Evolutionary conservation across 53 echinoderm and acorn worm genomes (phyloP).

Genomic region (Hippasteria phrygiana): DNA sequence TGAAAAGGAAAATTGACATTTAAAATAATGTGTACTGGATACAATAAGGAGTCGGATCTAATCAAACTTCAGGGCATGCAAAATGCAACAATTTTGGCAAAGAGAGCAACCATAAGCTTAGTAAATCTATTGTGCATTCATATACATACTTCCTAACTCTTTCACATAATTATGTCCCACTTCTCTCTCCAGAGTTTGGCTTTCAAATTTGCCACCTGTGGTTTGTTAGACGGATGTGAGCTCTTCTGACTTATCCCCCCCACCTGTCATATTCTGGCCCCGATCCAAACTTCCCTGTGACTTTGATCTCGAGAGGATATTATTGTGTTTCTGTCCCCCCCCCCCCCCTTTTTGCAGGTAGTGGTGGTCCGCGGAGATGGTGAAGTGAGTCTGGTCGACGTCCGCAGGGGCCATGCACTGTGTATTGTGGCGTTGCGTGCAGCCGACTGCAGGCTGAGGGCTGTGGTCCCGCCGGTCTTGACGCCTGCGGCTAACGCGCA

Average conservation of each 20-base stretch:
- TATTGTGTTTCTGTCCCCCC: not conserved
- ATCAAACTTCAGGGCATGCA: too few species aligned
- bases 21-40: too few species aligned
- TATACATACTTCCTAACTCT: constrained; percentile 37
- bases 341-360: constrained; percentile 51
- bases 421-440: constrained; percentile 78
- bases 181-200: not conserved
- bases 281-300: constrained; percentile 4
- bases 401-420: constrained; percentile 75
- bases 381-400: constrained; percentile 81
- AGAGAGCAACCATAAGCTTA: too few species aligned
- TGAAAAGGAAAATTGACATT: too few species aligned
- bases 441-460: constrained; percentile 58
- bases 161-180: not conserved
- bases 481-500: constrained; percentile 85
- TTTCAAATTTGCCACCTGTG: not conserved
- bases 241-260: not conserved
- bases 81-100: too few species aligned
- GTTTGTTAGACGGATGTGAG: not conserved
- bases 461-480: constrained; percentile 71
- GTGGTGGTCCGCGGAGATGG: constrained; percentile 79
- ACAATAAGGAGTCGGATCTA: too few species aligned
- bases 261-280: constrained; percentile 13
- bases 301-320: not conserved
- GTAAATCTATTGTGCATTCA: too few species aligned